Conservation (phyloP, 2,797 vertebrate genomes). For the Syndactyla subalaris region DNA sequence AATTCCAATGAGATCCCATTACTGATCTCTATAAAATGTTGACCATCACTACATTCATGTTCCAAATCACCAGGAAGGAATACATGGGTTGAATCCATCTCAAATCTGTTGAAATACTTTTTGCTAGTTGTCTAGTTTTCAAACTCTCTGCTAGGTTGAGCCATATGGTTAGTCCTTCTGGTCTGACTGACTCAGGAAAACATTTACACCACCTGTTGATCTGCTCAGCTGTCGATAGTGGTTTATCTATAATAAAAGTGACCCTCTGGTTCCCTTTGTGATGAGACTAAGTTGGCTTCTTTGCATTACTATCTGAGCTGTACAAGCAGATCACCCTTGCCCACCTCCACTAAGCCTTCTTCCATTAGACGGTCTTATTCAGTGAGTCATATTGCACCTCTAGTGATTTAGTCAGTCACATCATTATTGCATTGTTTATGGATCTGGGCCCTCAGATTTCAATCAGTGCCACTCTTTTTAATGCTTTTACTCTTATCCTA, state of each 20-base stretch:
- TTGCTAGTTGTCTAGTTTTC: neutral
- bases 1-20: neutral
- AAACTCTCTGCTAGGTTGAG: neutral
- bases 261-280: neutral
- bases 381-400: neutral
- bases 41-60: neutral
- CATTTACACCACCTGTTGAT: neutral
- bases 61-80: neutral
- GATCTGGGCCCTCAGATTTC: neutral
- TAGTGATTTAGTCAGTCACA: neutral
- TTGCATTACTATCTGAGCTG: neutral
- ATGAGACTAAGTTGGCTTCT: neutral
- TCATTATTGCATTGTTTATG: neutral
- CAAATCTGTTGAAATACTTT: neutral
- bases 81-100: neutral
- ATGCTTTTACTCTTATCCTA: neutral
- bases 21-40: neutral
- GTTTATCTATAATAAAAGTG: neutral
- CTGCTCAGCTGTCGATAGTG: neutral
- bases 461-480: neutral
- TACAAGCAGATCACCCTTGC: neutral
- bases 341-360: neutral
- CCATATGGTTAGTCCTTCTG: fast-evolving
- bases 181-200: neutral
- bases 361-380: neutral